phyloP scores from a whole-genome alignment of 2,797 vertebrate species.

The Eurystomus glaucurus region DNA sequence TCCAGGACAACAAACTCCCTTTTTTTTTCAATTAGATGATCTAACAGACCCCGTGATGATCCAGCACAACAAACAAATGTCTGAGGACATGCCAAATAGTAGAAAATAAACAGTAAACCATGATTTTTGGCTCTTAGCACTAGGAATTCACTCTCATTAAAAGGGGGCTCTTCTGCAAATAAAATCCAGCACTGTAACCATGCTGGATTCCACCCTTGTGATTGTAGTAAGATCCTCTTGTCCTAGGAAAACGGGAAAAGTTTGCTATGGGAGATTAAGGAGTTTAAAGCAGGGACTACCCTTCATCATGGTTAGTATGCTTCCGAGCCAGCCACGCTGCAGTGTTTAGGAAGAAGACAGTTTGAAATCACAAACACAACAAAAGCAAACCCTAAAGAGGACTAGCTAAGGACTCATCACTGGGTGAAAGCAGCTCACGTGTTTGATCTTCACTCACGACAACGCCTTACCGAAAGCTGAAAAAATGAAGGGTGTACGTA shows the following conservation, averaged over 20 bases:
- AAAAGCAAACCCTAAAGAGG: background rate
- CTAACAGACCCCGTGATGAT: slow-evolving; percentile 79
- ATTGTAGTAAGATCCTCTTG: slow-evolving; percentile 21
- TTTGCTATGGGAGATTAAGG: slow-evolving; percentile 2
- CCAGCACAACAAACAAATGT: slow-evolving; percentile 78
- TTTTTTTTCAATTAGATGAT: slow-evolving; percentile 78
- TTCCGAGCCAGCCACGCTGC: background rate
- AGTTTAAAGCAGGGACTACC: background rate
- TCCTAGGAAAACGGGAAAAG: background rate
- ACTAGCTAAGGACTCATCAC: background rate
- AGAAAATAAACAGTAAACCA: slow-evolving; percentile 69
- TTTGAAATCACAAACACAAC: slow-evolving; percentile 25
- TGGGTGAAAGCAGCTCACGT: slow-evolving; percentile 14
- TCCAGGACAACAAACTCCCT: slow-evolving; percentile 76
- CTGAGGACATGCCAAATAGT: slow-evolving; percentile 70
- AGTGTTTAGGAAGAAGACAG: background rate
- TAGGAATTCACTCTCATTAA: slow-evolving; percentile 58
- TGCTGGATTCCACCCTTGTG: background rate
- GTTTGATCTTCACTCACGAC: slow-evolving; percentile 5
- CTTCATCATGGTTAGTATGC: background rate
- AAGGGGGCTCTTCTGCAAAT: slow-evolving; percentile 43
- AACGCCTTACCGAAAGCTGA: background rate
- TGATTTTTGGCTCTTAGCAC: slow-evolving; percentile 57
- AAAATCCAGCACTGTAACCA: slow-evolving; percentile 1
- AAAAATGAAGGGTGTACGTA: background rate